A percentile compares a stretch with the other conserved stretches of the same genome.
Evolutionary conservation across 2,797 vertebrate species (phyloP).

Genomic region (Gila robusta): DNA sequence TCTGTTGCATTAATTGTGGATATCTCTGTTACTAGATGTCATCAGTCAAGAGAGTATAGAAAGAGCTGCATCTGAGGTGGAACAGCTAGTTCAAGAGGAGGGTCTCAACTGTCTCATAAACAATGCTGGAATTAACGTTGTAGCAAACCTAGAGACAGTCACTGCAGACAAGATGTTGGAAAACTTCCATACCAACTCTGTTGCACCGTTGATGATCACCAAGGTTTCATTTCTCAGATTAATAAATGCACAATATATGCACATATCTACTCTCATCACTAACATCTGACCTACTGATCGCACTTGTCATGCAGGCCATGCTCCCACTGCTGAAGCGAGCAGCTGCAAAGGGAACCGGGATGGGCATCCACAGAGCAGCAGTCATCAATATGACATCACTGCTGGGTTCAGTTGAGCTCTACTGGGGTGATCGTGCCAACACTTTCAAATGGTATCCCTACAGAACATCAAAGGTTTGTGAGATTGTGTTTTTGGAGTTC

Average conservation of each 20-base stretch:
- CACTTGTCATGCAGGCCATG: constrained; percentile 65
- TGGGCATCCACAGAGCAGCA: constrained; percentile 80
- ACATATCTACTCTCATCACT: not conserved
- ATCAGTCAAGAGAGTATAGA: constrained; percentile 81
- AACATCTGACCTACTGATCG: not conserved
- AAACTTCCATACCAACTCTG: constrained; percentile 80
- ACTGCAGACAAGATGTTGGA: constrained; percentile 82
- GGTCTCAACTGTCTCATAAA: constrained; percentile 85
- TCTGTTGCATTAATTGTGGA: not conserved
- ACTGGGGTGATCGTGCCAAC: constrained; percentile 68
- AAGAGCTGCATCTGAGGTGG: constrained; percentile 75
- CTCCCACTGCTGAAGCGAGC: constrained; percentile 79
- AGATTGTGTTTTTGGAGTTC: not conserved
- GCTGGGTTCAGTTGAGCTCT: constrained; percentile 77
- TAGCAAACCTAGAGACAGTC: constrained; percentile 77
- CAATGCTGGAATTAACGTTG: constrained; percentile 82
- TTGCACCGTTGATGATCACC: constrained; percentile 83
- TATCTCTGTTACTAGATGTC: constrained; percentile 72
- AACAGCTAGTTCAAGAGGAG: constrained; percentile 75
- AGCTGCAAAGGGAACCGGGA: constrained; percentile 68
- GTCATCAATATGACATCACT: constrained; percentile 80
- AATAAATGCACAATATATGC: not conserved
- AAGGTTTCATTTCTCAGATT: constrained; percentile 70
- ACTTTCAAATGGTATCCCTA: constrained; percentile 79
- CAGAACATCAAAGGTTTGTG: constrained; percentile 81